Conservation (phyloP, 2,797 vertebrate species). For the Ctenochaetus hawaiiensis region DNA sequence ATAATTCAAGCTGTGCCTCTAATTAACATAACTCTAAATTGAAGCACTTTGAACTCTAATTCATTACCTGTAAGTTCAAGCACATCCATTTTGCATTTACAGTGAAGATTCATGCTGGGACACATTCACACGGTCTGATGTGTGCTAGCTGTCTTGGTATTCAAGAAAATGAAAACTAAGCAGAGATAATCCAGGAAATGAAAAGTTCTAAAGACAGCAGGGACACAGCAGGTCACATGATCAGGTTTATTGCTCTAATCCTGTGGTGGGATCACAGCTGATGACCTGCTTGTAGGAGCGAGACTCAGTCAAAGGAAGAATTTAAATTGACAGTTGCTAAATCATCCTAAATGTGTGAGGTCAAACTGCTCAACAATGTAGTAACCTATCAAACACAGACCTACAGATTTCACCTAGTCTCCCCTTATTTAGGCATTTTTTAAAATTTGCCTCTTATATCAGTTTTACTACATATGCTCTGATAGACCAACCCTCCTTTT, state of each 20-base stretch:
- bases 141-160: slow-evolving; percentile 42
- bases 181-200: slow-evolving; percentile 74
- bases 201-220: slow-evolving; percentile 55
- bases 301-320: slow-evolving; percentile 32
- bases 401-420: slow-evolving; percentile 12
- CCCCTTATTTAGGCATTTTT: slow-evolving; percentile 16
- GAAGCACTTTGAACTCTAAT: slow-evolving; percentile 38
- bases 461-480: slow-evolving; percentile 8
- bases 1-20: slow-evolving; percentile 44
- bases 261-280: slow-evolving; percentile 48
- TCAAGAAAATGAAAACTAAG: slow-evolving; percentile 60
- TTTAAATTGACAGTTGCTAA: slow-evolving; percentile 42
- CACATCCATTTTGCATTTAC: slow-evolving; percentile 24
- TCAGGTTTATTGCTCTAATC: slow-evolving; percentile 53
- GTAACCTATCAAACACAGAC: slow-evolving; percentile 37
- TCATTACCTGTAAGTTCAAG: slow-evolving; percentile 28
- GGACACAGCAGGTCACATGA: slow-evolving; percentile 49
- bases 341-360: slow-evolving; percentile 33
- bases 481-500: slow-evolving; percentile 14
- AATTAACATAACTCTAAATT: slow-evolving; percentile 49
- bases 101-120: slow-evolving; percentile 35
- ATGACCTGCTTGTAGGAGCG: slow-evolving; percentile 37
- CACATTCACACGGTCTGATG: slow-evolving; percentile 55
- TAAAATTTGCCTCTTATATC: slow-evolving; percentile 33
- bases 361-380: slow-evolving; percentile 23